These are phyloP conservation scores for Dione juno DNA, from an alignment of 2,888 invertebrate species.

Conservation along the genomic window DNA sequence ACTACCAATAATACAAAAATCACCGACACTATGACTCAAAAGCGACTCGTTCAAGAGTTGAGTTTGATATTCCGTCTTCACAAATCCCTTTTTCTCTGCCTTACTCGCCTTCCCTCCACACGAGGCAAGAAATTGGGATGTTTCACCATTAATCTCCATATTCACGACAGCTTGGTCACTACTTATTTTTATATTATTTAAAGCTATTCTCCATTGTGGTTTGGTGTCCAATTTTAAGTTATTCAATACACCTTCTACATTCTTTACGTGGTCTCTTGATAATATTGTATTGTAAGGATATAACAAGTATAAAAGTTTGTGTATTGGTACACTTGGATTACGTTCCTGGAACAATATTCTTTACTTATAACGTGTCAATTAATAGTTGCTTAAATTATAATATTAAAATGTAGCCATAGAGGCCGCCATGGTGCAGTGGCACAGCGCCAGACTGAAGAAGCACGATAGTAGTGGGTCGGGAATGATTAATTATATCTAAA, in stretches of 20 bases:
- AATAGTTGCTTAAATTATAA: background rate
- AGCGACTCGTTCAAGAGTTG: constrained; percentile 89
- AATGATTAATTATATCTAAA: too few relatives aligned
- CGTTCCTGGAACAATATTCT: constrained; percentile 83
- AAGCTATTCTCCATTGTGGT: constrained; percentile 57
- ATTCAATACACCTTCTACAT: constrained; percentile 87
- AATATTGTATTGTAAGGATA: constrained; percentile 94
- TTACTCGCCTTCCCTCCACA: constrained; percentile 61
- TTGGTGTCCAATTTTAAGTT: constrained; percentile 81
- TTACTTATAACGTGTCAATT: background rate
- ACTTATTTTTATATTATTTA: constrained; percentile 59
- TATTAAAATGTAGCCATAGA: background rate
- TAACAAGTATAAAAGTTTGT: constrained; percentile 88
- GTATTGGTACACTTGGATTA: constrained; percentile 86
- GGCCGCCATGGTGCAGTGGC: background rate
- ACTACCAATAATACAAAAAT: constrained; percentile 92
- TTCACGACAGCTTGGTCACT: constrained; percentile 68
- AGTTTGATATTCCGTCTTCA: constrained; percentile 92
- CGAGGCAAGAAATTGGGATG: constrained; percentile 71
- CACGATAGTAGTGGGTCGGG: too few relatives aligned
- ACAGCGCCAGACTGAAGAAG: too few relatives aligned
- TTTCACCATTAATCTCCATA: constrained; percentile 68
- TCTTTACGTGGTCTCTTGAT: constrained; percentile 88
- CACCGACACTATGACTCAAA: constrained; percentile 90
- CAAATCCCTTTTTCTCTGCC: constrained; percentile 60